phyloP scores from a whole-genome alignment of 2,797 vertebrate genomes.

The Enteromius unitaeniatus region DNA sequence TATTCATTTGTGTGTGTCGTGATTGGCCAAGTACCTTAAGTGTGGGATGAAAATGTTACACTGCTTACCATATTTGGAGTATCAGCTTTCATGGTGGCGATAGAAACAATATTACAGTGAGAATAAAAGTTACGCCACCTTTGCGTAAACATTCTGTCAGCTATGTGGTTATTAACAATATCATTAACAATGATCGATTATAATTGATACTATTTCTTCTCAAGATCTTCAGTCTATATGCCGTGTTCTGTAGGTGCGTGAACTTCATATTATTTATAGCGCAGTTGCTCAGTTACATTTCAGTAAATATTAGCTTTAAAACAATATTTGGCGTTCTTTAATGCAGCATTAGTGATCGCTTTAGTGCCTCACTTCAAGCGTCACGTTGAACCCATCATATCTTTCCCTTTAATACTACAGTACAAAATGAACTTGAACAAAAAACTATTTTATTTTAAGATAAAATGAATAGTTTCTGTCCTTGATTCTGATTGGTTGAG shows the following conservation, averaged over 20 bases:
- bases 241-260: background rate
- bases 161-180: background rate
- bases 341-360: background rate
- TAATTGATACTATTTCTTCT: background rate
- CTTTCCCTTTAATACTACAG: background rate
- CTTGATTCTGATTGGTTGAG: too few relatives aligned
- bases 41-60: too few relatives aligned
- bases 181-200: background rate
- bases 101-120: too few relatives aligned
- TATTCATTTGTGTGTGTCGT: too few relatives aligned
- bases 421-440: background rate
- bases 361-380: background rate
- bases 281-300: background rate
- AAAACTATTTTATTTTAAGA: background rate
- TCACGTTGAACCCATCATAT: background rate
- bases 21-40: too few relatives aligned
- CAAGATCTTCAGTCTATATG: background rate
- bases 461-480: background rate
- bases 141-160: too few relatives aligned
- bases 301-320: background rate
- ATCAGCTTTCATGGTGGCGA: too few relatives aligned
- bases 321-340: background rate
- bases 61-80: too few relatives aligned
- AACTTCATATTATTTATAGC: background rate
- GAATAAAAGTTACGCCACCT: too few relatives aligned